Percentiles rank a stretch among this genome's conserved stretches.
Evolutionary conservation across 2,888 invertebrate species (phyloP).

Genomic region (Spilarctia lutea): DNA sequence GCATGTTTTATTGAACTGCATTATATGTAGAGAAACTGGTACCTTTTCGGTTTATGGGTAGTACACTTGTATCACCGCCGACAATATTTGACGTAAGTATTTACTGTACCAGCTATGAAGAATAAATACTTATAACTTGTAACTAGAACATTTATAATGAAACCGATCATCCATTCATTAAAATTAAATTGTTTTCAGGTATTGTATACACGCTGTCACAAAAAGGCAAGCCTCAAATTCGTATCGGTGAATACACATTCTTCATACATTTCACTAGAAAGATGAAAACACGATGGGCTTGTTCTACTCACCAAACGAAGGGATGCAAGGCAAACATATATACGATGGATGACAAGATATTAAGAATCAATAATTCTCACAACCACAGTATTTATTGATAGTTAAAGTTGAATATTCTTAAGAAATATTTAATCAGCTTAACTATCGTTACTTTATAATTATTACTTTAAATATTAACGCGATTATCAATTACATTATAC

Average conservation of each 20-base stretch:
- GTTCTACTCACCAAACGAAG: conserved; percentile 60
- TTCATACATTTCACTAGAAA: conserved; percentile 35
- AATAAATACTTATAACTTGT: not conserved
- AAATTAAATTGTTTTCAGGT: conserved; percentile 11
- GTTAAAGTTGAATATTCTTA: not conserved
- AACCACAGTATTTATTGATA: conserved; percentile 39
- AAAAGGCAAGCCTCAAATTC: conserved; percentile 45
- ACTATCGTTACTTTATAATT: not conserved
- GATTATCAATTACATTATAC: not conserved
- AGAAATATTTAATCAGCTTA: not conserved
- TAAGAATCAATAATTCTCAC: conserved; percentile 53
- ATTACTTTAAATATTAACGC: not conserved
- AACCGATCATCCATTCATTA: not conserved
- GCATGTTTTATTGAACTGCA: not conserved
- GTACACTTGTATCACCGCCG: not conserved
- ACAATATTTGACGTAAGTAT: not conserved
- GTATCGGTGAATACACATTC: conserved; percentile 45
- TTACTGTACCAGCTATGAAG: not conserved
- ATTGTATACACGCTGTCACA: conserved; percentile 36
- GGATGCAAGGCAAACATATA: conserved; percentile 55
- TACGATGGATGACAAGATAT: conserved; percentile 49
- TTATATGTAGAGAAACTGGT: not conserved
- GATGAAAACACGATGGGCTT: conserved; percentile 53
- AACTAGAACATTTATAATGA: not conserved
- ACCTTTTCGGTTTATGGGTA: not conserved